Percentiles rank a stretch among this genome's conserved stretches.
Conservation (phyloP, 1,140 invertebrate genomes). For the Aphaenogaster ashmeadi region DNA sequence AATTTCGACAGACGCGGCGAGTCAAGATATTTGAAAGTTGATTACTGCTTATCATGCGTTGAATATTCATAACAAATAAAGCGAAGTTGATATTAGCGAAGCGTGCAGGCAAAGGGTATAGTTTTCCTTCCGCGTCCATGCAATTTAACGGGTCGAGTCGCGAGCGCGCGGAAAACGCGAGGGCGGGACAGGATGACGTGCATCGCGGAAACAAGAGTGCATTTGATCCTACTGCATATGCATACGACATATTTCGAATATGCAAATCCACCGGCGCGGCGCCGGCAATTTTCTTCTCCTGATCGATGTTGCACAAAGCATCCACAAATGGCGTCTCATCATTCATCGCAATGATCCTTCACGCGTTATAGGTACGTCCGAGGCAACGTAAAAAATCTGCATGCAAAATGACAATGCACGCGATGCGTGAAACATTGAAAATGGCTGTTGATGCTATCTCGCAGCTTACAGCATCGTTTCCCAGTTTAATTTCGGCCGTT, state of each 20-base stretch:
- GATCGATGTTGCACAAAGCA: slow-evolving; percentile 68
- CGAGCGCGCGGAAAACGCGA: slow-evolving; percentile 46
- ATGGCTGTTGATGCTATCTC: slow-evolving; percentile 40
- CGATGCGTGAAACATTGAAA: slow-evolving; percentile 39
- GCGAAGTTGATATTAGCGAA: slow-evolving; percentile 62
- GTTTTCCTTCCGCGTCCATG: slow-evolving; percentile 48
- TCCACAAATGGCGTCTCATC: slow-evolving; percentile 51
- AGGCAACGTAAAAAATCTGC: slow-evolving; percentile 22
- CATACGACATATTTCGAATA: slow-evolving; percentile 73
- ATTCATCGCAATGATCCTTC: slow-evolving; percentile 45
- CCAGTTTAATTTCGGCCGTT: slow-evolving; percentile 50
- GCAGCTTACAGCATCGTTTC: slow-evolving; percentile 33
- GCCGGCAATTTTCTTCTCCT: slow-evolving; percentile 75
- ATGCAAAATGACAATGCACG: slow-evolving; percentile 49
- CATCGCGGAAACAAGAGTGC: slow-evolving; percentile 68
- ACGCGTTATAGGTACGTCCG: not conserved
- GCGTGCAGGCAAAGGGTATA: slow-evolving; percentile 25
- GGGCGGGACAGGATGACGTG: slow-evolving; percentile 29
- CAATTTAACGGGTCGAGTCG: slow-evolving; percentile 60
- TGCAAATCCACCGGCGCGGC: slow-evolving; percentile 57
- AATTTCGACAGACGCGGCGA: not conserved
- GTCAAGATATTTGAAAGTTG: slow-evolving; percentile 55
- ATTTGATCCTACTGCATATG: slow-evolving; percentile 72
- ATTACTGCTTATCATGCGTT: slow-evolving; percentile 25
- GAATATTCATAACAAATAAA: slow-evolving; percentile 62